A percentile compares a stretch with the other conserved stretches of the same genome.
Conservation (phyloP, 23 tunicate genomes). For the Oikopleura albicans region DNA sequence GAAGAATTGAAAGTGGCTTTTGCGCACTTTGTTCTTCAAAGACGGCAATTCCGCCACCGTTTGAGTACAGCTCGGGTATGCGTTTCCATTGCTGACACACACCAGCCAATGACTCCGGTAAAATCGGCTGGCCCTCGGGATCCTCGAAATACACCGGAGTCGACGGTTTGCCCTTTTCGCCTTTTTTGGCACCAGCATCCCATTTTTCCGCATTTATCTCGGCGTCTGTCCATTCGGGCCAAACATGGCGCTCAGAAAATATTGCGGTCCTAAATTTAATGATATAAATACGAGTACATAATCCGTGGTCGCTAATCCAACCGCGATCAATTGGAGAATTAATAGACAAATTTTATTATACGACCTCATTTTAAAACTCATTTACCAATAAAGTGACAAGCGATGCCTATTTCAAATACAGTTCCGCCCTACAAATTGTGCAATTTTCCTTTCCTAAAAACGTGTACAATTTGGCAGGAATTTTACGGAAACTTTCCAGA, state of each 20-base stretch:
- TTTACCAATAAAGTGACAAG: too few relatives aligned
- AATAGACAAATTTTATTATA: too few relatives aligned
- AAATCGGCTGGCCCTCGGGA: neutral
- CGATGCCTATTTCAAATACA: too few relatives aligned
- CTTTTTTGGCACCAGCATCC: neutral
- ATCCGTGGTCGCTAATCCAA: too few relatives aligned
- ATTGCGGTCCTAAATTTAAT: neutral
- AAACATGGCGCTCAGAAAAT: neutral
- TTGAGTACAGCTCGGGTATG: neutral
- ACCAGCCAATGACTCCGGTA: neutral
- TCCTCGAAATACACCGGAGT: neutral
- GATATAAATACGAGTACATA: too few relatives aligned
- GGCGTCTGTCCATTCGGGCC: constrained; percentile 1
- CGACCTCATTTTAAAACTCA: too few relatives aligned
- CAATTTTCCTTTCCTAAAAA: too few relatives aligned
- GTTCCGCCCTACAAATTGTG: too few relatives aligned
- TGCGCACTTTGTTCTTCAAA: neutral
- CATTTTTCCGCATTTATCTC: neutral
- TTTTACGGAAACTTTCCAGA: too few relatives aligned
- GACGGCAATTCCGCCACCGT: neutral
- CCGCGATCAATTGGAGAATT: too few relatives aligned
- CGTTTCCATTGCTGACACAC: neutral
- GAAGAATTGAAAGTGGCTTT: neutral
- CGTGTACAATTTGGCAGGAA: too few relatives aligned
- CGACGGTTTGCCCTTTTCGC: constrained; percentile 1